Percentiles rank a stretch among this genome's conserved stretches.
Evolutionary conservation across 2,888 invertebrate species (phyloP).

Genomic region (Desoria tigrina): DNA sequence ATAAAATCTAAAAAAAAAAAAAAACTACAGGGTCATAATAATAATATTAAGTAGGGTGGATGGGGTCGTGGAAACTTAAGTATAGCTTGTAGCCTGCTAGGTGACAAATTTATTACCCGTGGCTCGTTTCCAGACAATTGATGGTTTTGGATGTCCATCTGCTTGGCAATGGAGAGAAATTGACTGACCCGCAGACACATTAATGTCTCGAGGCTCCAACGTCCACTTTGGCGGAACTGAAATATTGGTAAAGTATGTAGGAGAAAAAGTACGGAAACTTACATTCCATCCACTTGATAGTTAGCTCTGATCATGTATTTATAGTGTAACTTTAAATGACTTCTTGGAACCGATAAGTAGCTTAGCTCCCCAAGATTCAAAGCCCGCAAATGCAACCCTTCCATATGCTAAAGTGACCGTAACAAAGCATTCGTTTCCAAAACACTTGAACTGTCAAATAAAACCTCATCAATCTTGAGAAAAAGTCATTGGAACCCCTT

Average conservation of each 20-base stretch:
- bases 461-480: slow-evolving; percentile 12
- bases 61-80: no score
- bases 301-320: no score
- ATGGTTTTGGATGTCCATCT: slow-evolving; percentile 86
- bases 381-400: no score
- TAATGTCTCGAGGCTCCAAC: slow-evolving; percentile 79
- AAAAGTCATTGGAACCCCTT: slow-evolving; percentile 3
- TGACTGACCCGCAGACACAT: slow-evolving; percentile 78
- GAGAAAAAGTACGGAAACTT: background rate
- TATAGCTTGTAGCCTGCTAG: slow-evolving; percentile 11
- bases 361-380: no score
- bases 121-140: slow-evolving; percentile 85
- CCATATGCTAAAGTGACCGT: slow-evolving; percentile 18
- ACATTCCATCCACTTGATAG: no score
- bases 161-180: slow-evolving; percentile 85
- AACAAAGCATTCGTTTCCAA: slow-evolving; percentile 22
- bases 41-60: no score
- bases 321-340: no score
- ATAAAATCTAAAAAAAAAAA: no score
- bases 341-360: no score
- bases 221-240: slow-evolving; percentile 88
- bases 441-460: slow-evolving; percentile 27
- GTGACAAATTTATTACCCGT: slow-evolving; percentile 57
- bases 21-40: no score
- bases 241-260: slow-evolving; percentile 40